Conservation (phyloP, 92 coral and sea anemone genomes). For the Palythoa grandiflora region DNA sequence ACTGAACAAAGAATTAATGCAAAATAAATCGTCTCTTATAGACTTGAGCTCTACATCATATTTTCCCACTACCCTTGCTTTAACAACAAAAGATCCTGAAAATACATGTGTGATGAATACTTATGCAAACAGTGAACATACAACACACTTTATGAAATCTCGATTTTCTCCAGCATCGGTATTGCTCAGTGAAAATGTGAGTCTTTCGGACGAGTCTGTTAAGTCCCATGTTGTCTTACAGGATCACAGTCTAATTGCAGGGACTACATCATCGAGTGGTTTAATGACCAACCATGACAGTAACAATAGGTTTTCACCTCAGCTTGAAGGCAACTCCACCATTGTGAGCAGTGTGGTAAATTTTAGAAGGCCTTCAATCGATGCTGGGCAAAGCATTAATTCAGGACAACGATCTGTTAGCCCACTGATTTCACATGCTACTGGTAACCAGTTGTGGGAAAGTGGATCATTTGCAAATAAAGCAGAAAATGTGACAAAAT, state of each 20-base stretch:
- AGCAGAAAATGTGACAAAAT: not conserved
- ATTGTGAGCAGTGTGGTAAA: not conserved
- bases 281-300: not conserved
- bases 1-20: not conserved
- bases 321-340: not conserved
- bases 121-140: not conserved
- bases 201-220: not conserved
- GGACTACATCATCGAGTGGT: slow-evolving; percentile 13
- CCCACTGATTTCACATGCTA: not conserved
- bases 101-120: not conserved
- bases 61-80: slow-evolving; percentile 27
- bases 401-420: not conserved
- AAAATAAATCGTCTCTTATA: slow-evolving; percentile 42
- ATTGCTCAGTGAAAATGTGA: not conserved
- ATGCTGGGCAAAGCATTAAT: not conserved
- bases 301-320: not conserved
- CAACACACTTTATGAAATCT: not conserved
- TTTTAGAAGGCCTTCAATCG: not conserved
- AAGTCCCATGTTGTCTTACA: not conserved
- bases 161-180: not conserved
- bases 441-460: not conserved
- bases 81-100: slow-evolving; percentile 12
- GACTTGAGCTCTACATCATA: slow-evolving; percentile 54
- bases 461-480: slow-evolving; percentile 7
- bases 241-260: not conserved